phyloP scores from a whole-genome alignment of 2,888 invertebrate genomes.

The Anodontia alba region DNA sequence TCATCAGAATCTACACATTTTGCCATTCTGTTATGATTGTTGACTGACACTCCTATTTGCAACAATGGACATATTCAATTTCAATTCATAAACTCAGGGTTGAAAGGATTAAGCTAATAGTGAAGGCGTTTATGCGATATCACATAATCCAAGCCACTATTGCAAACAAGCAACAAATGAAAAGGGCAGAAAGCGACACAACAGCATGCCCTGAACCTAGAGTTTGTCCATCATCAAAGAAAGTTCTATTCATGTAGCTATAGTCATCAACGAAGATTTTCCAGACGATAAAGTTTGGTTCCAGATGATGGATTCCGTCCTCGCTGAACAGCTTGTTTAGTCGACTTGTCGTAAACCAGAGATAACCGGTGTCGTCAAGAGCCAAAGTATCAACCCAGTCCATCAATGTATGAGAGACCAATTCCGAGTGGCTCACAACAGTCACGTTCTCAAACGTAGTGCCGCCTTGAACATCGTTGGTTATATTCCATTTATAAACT shows the following conservation, averaged over 20 bases:
- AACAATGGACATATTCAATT: too few relatives aligned
- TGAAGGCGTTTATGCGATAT: too few relatives aligned
- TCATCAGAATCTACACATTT: too few relatives aligned
- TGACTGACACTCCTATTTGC: too few relatives aligned
- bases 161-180: too few relatives aligned
- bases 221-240: too few relatives aligned
- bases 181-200: too few relatives aligned
- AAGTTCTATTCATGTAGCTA: constrained; percentile 45
- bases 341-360: constrained; percentile 69
- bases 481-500: constrained; percentile 60
- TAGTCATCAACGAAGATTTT: constrained; percentile 58
- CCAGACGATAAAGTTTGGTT: constrained; percentile 66
- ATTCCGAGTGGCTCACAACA: constrained; percentile 30
- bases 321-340: constrained; percentile 63
- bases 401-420: constrained; percentile 60
- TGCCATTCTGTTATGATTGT: too few relatives aligned
- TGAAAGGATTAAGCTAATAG: too few relatives aligned
- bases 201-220: too few relatives aligned
- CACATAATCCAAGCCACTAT: too few relatives aligned
- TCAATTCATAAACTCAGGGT: too few relatives aligned
- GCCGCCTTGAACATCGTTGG: constrained; percentile 21
- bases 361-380: constrained; percentile 59
- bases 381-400: constrained; percentile 67
- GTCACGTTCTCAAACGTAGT: constrained; percentile 33
- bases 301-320: constrained; percentile 40